Base-by-base conservation (phyloP, 2,888 invertebrate genomes). In the Philereme transversata region DNA sequence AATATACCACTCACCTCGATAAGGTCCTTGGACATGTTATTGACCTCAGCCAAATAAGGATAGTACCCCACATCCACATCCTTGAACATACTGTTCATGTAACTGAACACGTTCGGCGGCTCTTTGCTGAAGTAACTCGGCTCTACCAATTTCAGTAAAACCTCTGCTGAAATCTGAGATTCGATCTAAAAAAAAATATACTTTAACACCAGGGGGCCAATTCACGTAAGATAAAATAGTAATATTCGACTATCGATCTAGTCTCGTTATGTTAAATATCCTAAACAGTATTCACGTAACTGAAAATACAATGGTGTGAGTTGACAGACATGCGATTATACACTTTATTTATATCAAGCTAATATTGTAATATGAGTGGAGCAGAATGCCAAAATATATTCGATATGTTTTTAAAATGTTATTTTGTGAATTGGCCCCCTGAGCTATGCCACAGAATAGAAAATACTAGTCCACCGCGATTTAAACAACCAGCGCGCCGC, bases 11-110 rank as follows among this genome's bases (percentile, higher is more conserved):
- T 87, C 76, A 97, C 95, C 88, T 96, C 96, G 60, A 98, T 92
- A 52, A 97, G 88, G 88, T 96, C 95, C 67, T 93, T 95, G 4
- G 96, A 96, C 73, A 93, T 93, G 41, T 91, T 90, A 85, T 97
- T 98, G 0, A 98, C 95, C 66, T 95, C 93, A 9, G 93, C 90
- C 72, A 98, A 92, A 82, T 95, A 96, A 0, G 97, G 97, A 83
- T 96, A 97, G 8, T 95, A 93, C 0, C 90, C 78, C 0, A 92
- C 79, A 53, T 93, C 88, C 0, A 86, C 75, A 9, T 93, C 93
- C 46, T 92, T 90, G 59, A 97, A 81, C 71, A 96, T 93, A 7
- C 93, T 87, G 72, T 95, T 94, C 61, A 98, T 83, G 75, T 96
- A 96, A 45, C 94, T 89, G 77, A 96, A 96, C 47, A 98, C 93